Conservation (phyloP, 1,140 invertebrate genomes). For the Drosophila parvula region DNA sequence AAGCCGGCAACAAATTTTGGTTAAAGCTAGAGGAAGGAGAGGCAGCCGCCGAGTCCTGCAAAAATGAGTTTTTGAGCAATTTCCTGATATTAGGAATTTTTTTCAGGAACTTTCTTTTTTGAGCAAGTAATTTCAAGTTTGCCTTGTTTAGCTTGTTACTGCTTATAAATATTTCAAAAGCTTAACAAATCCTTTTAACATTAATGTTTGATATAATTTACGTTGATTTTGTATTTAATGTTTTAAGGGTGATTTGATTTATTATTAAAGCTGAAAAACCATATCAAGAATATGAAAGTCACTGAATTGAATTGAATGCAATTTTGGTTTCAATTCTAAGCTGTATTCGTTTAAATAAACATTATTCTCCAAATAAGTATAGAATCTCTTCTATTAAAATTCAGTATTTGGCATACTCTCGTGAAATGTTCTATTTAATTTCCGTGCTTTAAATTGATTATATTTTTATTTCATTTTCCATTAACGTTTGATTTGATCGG, state of each 20-base stretch:
- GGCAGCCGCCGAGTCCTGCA: constrained; percentile 7
- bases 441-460: constrained; percentile 2
- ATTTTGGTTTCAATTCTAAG: too few relatives aligned
- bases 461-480: constrained; percentile 38
- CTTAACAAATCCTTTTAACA: too few relatives aligned
- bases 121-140: constrained; percentile 1
- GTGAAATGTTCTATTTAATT: neutral
- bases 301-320: too few relatives aligned
- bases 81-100: constrained; percentile 5
- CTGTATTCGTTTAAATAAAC: too few relatives aligned
- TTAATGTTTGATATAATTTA: too few relatives aligned
- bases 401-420: neutral
- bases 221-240: neutral
- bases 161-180: too few relatives aligned
- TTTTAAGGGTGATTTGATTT: neutral
- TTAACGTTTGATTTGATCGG: constrained; percentile 29
- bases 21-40: neutral
- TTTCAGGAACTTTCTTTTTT: constrained; percentile 1
- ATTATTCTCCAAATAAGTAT: neutral
- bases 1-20: constrained; percentile 57
- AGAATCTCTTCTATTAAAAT: neutral
- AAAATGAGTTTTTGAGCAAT: constrained; percentile 2
- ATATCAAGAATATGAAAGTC: neutral
- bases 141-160: too few relatives aligned
- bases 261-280: neutral